A percentile compares a stretch with the other conserved stretches of the same genome.
These are phyloP conservation scores for Hartigia nigra DNA, from an alignment of 2,888 invertebrate genomes.

Conservation along the genomic window DNA sequence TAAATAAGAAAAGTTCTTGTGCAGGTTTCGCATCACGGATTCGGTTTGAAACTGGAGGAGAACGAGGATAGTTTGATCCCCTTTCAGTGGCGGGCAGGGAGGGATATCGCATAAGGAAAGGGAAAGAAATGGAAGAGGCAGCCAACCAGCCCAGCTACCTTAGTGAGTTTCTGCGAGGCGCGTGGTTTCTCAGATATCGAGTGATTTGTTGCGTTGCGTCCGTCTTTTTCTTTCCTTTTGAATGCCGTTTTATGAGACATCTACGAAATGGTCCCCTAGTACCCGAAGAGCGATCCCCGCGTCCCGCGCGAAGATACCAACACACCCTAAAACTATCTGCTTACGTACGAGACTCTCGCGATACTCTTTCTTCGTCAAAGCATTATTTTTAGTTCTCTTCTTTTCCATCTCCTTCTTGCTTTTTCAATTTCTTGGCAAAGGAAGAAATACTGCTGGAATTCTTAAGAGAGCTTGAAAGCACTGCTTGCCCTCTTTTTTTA, in stretches of 20 bases:
- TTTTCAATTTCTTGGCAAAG: not conserved
- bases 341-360: slow-evolving; percentile 27
- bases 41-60: too few relatives aligned
- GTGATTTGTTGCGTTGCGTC: slow-evolving; percentile 49
- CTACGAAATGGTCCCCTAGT: too few relatives aligned
- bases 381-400: slow-evolving; percentile 4
- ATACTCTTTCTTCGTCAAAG: not conserved
- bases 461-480: too few relatives aligned
- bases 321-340: slow-evolving; percentile 15
- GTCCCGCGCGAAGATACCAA: slow-evolving; percentile 12
- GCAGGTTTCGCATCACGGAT: not conserved
- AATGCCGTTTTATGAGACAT: too few relatives aligned
- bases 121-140: too few relatives aligned
- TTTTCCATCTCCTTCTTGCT: not conserved
- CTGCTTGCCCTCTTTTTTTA: too few relatives aligned
- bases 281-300: too few relatives aligned
- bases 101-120: too few relatives aligned
- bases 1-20: slow-evolving; percentile 51
- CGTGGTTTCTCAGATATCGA: slow-evolving; percentile 44
- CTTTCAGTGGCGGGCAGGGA: too few relatives aligned
- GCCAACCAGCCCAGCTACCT: too few relatives aligned
- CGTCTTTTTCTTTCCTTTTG: slow-evolving; percentile 32
- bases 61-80: too few relatives aligned
- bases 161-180: not conserved
- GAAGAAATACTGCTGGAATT: too few relatives aligned